Conservation (phyloP, 1,140 invertebrate species). For the Paralvinella palmiformis region DNA sequence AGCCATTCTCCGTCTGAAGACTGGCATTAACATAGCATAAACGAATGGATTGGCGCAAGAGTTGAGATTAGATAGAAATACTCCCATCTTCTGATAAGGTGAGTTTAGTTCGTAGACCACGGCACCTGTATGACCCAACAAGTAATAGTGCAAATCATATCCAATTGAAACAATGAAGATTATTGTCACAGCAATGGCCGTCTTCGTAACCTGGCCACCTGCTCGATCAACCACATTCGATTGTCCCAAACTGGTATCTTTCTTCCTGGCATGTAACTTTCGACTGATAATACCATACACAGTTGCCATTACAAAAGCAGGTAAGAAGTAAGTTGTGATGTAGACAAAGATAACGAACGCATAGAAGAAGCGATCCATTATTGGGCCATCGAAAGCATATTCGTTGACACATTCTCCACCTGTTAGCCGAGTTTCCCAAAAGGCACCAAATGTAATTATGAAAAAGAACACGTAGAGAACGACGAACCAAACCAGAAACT, state of each 20-base stretch:
- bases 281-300: neutral
- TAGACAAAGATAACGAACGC: neutral
- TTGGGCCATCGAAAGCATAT: neutral
- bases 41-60: slow-evolving; percentile 9
- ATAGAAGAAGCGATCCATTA: slow-evolving; percentile 4
- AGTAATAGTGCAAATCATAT: neutral
- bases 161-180: slow-evolving; percentile 9
- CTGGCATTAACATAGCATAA: slow-evolving; percentile 3
- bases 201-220: slow-evolving; percentile 4
- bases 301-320: neutral
- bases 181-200: slow-evolving; percentile 6
- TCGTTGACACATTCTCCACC: neutral
- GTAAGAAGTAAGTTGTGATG: slow-evolving; percentile 2
- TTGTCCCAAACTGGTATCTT: neutral
- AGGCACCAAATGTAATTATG: neutral
- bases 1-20: neutral
- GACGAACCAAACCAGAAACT: neutral
- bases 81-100: slow-evolving; percentile 9
- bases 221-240: slow-evolving; percentile 1
- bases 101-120: neutral
- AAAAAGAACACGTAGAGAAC: neutral
- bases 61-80: slow-evolving; percentile 8
- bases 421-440: neutral
- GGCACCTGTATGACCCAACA: slow-evolving; percentile 2
- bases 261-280: neutral